phyloP scores from a whole-genome alignment of 1,140 invertebrate species.

The Bombus ignitus region DNA sequence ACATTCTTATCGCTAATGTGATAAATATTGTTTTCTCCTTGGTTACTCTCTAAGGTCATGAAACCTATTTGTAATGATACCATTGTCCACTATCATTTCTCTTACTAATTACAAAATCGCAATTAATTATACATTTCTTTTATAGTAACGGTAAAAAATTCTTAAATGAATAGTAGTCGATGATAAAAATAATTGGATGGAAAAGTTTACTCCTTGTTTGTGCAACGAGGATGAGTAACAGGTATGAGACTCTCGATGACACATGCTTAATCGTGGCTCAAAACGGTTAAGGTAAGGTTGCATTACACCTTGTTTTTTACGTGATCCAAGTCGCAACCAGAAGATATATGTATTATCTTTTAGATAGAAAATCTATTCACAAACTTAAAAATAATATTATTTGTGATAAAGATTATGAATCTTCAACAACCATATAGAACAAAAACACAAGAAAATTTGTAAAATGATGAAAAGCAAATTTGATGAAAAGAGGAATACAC shows the following conservation, averaged over 20 bases:
- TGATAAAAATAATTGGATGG: neutral
- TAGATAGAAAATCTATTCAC: too few relatives aligned
- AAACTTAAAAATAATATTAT: neutral
- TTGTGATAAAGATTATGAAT: neutral
- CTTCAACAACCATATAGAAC: neutral
- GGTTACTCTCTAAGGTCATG: conserved; percentile 29
- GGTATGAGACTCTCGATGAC: conserved; percentile 52
- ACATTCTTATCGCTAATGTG: conserved; percentile 11
- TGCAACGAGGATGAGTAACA: conserved; percentile 54
- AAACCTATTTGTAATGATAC: neutral
- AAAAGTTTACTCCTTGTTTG: conserved; percentile 51
- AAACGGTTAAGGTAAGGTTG: conserved; percentile 20
- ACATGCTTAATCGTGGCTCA: conserved; percentile 12
- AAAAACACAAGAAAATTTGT: neutral
- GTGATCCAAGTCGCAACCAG: neutral
- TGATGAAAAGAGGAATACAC: too few relatives aligned
- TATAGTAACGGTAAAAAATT: neutral
- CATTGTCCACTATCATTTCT: neutral
- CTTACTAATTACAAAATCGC: neutral
- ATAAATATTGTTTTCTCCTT: conserved; percentile 53
- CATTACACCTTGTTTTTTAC: neutral
- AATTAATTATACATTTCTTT: neutral
- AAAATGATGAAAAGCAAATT: neutral
- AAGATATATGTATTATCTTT: neutral
- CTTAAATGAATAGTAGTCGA: neutral